Base-by-base conservation (phyloP, 1,140 invertebrate genomes). In the Platyscapa corneri region DNA sequence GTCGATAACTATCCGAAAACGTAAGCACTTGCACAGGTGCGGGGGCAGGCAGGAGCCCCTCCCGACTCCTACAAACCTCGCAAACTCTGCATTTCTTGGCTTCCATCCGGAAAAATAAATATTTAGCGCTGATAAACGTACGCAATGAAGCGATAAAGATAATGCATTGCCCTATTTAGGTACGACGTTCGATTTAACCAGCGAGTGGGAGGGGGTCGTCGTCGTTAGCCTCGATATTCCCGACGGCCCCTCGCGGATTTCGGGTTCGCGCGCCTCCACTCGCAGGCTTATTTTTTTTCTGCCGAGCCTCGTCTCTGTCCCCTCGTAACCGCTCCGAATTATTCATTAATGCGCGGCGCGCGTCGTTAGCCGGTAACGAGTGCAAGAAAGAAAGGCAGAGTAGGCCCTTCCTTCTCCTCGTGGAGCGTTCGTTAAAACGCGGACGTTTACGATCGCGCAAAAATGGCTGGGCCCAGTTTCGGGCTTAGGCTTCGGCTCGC, bases 91-190 rank as follows among this genome's bases (percentile, higher is more conserved):
- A n/a, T 74, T 14, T 42, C n/a, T 18, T 23, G 42, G 18, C n/a
- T 74, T 32, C n/a, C 23, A 37, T 42, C 27, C 5, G 37, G 8
- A 12, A 42, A 32, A n/a, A 74, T 74, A 74, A 42, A 74, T n/a
- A 74, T 74, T 42, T 42, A 74, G 37, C 12, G 0, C 1, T 23
- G 70, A 74, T 74, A 74, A 74, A 74, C 12, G 37, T 42, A 32
- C 12, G n/a, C 70, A 12, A n/a, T 42, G 42, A 74, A 74, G 37
- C 27, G 18, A 74, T 74, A 74, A 74, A 74, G 42, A 74, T 74
- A n/a, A 74, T 10, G 12, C n/a, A 74, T 42, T 27, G 20, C 70
- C 23, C 37, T 74, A 74, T 74, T 74, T 42, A 42, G 42, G 8
- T 42, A n/a, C 42, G 27, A 42, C 3, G 37, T 42, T 74, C 37